Evolutionary conservation across 2,888 invertebrate genomes (phyloP), one percentile per base, ranked within the genome.

Genomic region (Corbicula japonica): DNA sequence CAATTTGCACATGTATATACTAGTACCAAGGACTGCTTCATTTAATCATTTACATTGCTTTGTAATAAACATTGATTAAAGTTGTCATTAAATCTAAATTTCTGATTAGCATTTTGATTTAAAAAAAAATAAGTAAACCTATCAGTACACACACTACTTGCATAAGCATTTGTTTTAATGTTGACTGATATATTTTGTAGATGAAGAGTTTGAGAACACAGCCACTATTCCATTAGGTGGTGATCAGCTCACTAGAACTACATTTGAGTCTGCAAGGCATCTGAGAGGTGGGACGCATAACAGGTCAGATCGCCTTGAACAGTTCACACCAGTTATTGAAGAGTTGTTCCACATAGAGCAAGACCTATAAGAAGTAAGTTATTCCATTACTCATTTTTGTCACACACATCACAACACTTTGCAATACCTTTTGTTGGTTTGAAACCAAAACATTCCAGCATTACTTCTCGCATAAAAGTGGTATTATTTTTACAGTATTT

Each of bases 341-440:
- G 71, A 62, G 30, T 15, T 62, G 28, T 61, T 71, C n/a, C 71
- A 71, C 28, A 54, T 52, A 21, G 38, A 62, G 30, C 62, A 52
- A 52, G 71, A 62, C 28, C 23, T 71, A 1, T 30, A 38, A n/a
- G 71, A 71, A 44, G 71, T 71, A 52, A 3, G 12, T 48, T 52
- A 26, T 5, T 28, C 23, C 44, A 15, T 26, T 52, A 26, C 3
- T 2, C n/a, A 21, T 68, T 5, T 28, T 35, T 68, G 18, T 68
- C 68, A 68, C 68, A 68, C 23, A 56, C 12, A 35, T 41, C 8
- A 26, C 52, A 68, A 30, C 68, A 68, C 15, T 8, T 6, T 3
- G 34, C 41, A 68, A 68, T 35, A 28, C 12, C 38, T 54, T 50
- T 35, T 61, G 35, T 61, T 34, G 2, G 2, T 50, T 30, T 1